A percentile compares a stretch with the other conserved stretches of the same genome.
Conservation (phyloP, 2,888 invertebrate genomes). For the Girardia tigrina region DNA sequence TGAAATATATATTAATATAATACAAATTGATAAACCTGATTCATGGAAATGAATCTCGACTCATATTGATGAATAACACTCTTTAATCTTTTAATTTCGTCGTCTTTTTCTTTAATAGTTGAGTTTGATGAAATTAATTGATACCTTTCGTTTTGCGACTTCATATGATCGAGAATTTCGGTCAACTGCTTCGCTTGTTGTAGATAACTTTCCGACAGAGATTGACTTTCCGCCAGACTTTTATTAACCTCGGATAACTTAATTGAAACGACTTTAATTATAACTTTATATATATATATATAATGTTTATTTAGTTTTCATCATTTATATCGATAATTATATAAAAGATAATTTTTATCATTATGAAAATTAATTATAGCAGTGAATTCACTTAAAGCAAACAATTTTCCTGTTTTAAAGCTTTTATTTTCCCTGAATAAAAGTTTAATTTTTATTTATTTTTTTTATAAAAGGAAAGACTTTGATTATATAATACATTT, state of each 20-base stretch:
- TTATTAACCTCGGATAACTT: neutral
- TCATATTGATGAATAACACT: neutral
- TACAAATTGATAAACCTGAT: neutral
- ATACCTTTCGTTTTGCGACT: neutral
- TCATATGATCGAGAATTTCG: neutral
- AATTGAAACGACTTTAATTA: neutral
- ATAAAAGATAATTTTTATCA: neutral
- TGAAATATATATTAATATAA: too few species aligned
- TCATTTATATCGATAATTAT: too few species aligned
- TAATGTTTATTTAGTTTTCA: neutral
- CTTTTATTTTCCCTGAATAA: too few species aligned
- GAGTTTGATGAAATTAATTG: neutral
- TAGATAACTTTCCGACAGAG: neutral
- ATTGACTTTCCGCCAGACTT: neutral
- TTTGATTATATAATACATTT: too few species aligned
- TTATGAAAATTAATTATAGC: too few species aligned
- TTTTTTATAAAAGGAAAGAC: too few species aligned
- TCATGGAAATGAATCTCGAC: neutral
- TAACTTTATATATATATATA: neutral
- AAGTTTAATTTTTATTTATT: too few species aligned
- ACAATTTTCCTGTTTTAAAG: too few species aligned
- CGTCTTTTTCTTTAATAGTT: neutral
- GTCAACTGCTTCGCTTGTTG: neutral
- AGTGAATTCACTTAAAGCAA: too few species aligned
- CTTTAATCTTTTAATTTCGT: neutral